A percentile compares a stretch with the other conserved stretches of the same genome.
These are phyloP conservation scores for Sciurus carolinensis DNA, from an alignment of 2,797 vertebrate species.

Conservation along the genomic window DNA sequence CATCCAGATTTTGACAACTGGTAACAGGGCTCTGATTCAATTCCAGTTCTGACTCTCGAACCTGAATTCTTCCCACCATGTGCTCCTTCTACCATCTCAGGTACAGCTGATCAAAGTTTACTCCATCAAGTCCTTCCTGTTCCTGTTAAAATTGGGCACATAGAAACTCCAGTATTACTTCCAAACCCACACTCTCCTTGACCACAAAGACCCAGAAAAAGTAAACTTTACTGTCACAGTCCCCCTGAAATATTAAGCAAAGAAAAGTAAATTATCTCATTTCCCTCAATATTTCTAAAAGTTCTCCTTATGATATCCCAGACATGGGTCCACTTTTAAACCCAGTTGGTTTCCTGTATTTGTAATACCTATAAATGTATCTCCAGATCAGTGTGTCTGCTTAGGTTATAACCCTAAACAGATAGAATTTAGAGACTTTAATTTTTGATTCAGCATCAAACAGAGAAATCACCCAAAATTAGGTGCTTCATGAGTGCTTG, in stretches of 20 bases:
- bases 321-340: neutral
- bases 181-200: neutral
- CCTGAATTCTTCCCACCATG: neutral
- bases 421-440: neutral
- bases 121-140: neutral
- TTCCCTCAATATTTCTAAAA: neutral
- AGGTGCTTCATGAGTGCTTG: neutral
- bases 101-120: neutral
- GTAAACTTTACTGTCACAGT: neutral
- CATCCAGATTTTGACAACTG: neutral
- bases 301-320: neutral
- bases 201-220: neutral
- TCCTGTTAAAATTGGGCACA: neutral
- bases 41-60: neutral
- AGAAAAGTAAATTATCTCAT: neutral
- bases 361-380: neutral
- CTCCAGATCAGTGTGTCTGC: neutral
- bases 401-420: neutral
- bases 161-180: neutral
- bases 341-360: neutral
- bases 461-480: constrained; percentile 11
- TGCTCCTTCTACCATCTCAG: neutral
- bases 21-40: neutral
- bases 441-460: neutral
- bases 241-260: neutral